Base-by-base conservation (phyloP, 2,797 vertebrate genomes). In the Cynopterus sphinx region DNA sequence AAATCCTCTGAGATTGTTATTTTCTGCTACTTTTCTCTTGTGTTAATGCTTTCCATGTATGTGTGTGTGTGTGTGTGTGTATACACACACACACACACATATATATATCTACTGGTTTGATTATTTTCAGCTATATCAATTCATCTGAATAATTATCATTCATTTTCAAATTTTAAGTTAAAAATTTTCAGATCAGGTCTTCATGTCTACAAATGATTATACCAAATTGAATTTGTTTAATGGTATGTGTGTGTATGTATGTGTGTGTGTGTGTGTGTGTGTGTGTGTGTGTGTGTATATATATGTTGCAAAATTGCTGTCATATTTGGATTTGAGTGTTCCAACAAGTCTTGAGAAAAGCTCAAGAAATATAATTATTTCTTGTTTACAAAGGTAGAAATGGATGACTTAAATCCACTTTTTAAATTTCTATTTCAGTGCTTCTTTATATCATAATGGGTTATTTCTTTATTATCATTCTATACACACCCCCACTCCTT, bases 81-180 rank as follows among this genome's bases (percentile, higher is more conserved):
- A 5, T 41, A 5, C 9, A 51, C 13, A 51, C 3, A 55, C 12
- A 49, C 12, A 49, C 12, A 49, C 12, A 49, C 12, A 49, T 49
- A 49, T 49, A 17, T 92, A 59, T 71, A 67, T 49, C 49, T 87
- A 12, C 28, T 85, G 28, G 53, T 92, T 65, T 87, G 5, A 75
- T 74, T 90, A 75, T 83, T 94, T 51, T 39, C 19, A 84, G 61
- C 19, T 67, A 93, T 59, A 87, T 93, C 75, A 89, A 49, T 91
- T 91, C 87, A 94, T 79, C 13, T 82, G 41, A 89, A 4, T 83
- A 91, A 87, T 87, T 77, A 46, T 71, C 28, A 90, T 19, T 82
- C 9, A 87, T 87, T 93, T 95, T 43, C 65, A 95, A 93, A 84
- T 94, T 84, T 89, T 2, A 39, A 5, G 36, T 92, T 93, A 92